Base-by-base conservation (phyloP, 2,888 invertebrate genomes). In the Hypena proboscidalis region DNA sequence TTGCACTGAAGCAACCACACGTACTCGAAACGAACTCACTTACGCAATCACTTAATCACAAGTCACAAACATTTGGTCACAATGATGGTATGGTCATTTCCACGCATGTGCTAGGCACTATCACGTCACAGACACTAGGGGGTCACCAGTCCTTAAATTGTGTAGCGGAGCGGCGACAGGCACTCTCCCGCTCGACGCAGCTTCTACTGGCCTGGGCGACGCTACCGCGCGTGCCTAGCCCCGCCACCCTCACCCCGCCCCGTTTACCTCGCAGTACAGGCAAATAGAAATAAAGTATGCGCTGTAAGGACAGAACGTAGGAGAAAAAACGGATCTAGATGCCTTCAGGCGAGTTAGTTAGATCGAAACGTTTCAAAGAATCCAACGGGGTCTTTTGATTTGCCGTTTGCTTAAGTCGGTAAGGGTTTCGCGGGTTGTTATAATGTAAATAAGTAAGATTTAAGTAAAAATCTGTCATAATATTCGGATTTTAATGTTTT, bases 271-370 rank as follows among this genome's bases (percentile, higher is more conserved):
- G 69, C 77, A 70, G 75, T 80, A 82, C 83, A 79, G 83, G 78
- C 85, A 89, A 90, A 88, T 90, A 89, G 88, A 90, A 89, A 89
- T 90, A 88, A 89, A 89, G 86, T 90, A 85, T 80, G 83, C 83
- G 82, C 83, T 77, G 82, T 81, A 84, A 86, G 85, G 83, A 83
- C 74, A 78, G 80, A 83, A 79, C 77, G 83, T 79, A 69, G 74
- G 78, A 77, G 80, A 83, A 86, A 86, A 86, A 84, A 73, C 74
- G 71, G 67, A 74, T 78, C 77, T 72, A 67, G 70, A 75, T 76
- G 78, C 78, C 78, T 79, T 64, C 64, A 71, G 74, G 73, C 67
- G 44, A 60, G 63, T 66, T 60, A 55, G 58, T 58, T 53, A 65
- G 58, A 45, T 55, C 46, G 45, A 33, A 46, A 54, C 39, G 43